Base-by-base conservation (phyloP, 2,888 invertebrate species). In the Syritta pipiens region DNA sequence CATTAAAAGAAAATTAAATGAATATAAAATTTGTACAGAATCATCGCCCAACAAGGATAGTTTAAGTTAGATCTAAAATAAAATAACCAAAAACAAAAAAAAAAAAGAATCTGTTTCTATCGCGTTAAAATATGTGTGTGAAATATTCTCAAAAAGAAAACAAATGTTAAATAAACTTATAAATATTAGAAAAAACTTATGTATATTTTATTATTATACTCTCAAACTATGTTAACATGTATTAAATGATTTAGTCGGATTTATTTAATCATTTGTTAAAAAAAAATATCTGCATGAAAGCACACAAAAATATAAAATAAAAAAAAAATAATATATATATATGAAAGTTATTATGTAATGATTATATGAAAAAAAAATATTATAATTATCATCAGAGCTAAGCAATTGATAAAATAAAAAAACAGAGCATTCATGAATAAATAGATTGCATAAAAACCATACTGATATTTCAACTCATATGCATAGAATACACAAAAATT, bases 1-100 rank as follows among this genome's bases (percentile, higher is more conserved):
- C n/a, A n/a, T n/a, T n/a, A n/a, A n/a, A n/a, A n/a, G n/a, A n/a
- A n/a, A n/a, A n/a, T n/a, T n/a, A n/a, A n/a, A n/a, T n/a, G n/a
- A n/a, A n/a, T n/a, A n/a, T n/a, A 4, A 24, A 19, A n/a, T 10
- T 22, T 57, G 57, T 57, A 57, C 57, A 57, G 57, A 28, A 12
- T n/a, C 57, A 42, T 57, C 57, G 42, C 10, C 57, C 57, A 42
- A 9, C 28, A 42, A 30, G 20, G 20, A 19, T 17, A 9, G 24
- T 20, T 22, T 4, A 26, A 6, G 2, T 44, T 10, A 12, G 12
- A 35, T 2, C 9, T 0, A 0, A 0, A 19, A 19, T 9, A 24
- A 44, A 12, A 17, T 7, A 24, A 44, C 10, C 1, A 1, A 44
- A 44, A 44, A 3, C 24, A 24, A 10, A 44, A n/a, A 22, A 6